Percentiles rank a stretch among this genome's conserved stretches.
phyloP scores from a whole-genome alignment of 2,888 invertebrate genomes.

The Lasioglossum vierecki region DNA sequence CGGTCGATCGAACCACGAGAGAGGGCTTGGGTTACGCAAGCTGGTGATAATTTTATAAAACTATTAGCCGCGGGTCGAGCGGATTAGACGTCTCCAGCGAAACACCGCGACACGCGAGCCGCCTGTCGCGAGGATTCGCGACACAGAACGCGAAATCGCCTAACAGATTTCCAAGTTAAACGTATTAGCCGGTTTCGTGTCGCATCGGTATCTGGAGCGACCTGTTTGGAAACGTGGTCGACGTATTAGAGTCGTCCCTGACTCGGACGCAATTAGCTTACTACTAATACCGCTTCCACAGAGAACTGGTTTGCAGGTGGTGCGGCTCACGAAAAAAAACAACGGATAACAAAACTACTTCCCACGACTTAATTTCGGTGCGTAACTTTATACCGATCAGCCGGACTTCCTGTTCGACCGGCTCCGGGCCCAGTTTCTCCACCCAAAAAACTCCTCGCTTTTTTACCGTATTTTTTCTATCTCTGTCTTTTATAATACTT shows the following conservation, averaged over 20 bases:
- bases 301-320: constrained; percentile 23
- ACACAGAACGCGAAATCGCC: constrained; percentile 54
- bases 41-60: constrained; percentile 45
- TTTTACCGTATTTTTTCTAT: neutral
- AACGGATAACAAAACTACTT: neutral
- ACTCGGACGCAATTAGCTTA: constrained; percentile 70
- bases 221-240: constrained; percentile 47
- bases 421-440: neutral
- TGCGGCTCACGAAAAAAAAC: neutral
- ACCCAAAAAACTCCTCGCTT: neutral
- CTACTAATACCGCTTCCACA: constrained; percentile 41
- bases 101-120: constrained; percentile 24
- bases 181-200: constrained; percentile 51
- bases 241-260: constrained; percentile 65
- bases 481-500: too few species aligned
- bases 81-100: neutral
- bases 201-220: constrained; percentile 47
- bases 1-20: neutral
- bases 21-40: constrained; percentile 35
- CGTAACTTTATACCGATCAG: neutral
- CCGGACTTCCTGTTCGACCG: constrained; percentile 14
- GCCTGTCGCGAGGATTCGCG: constrained; percentile 33
- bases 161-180: constrained; percentile 66
- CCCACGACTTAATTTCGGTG: neutral
- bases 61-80: constrained; percentile 27